phyloP scores from a whole-genome alignment of 2,888 invertebrate species.

The Nebria salina region DNA sequence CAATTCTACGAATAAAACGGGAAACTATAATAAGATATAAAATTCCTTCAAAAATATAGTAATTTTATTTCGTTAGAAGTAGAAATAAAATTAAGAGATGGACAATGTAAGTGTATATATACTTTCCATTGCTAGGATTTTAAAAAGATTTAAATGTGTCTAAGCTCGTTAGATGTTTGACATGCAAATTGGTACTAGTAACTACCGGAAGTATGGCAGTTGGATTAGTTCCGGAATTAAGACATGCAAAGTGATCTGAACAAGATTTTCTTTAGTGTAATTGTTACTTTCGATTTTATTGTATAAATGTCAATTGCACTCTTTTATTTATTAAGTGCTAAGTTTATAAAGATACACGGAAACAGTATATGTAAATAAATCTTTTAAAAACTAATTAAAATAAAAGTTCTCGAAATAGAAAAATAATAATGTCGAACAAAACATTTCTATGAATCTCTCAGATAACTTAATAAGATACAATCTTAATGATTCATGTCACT shows the following conservation, averaged over 20 bases:
- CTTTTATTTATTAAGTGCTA: background rate
- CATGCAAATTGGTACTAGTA: background rate
- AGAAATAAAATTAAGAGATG: background rate
- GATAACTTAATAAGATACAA: background rate
- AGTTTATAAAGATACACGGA: too few relatives aligned
- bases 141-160: background rate
- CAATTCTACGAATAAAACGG: too few relatives aligned
- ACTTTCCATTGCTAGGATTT: background rate
- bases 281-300: background rate
- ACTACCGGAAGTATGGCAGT: background rate
- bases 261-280: background rate
- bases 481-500: background rate
- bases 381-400: too few relatives aligned
- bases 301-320: background rate
- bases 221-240: background rate
- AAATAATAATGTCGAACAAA: background rate
- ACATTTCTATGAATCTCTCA: background rate
- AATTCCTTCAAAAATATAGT: too few relatives aligned
- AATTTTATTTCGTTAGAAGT: too few relatives aligned
- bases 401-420: background rate
- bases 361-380: too few relatives aligned
- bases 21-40: too few relatives aligned
- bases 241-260: background rate
- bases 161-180: background rate
- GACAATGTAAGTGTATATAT: background rate